Percentiles rank a stretch among this genome's conserved stretches.
These are phyloP conservation scores for Ivindomyrus marchei DNA, from an alignment of 2,113 vertebrate genomes.

Conservation along the genomic window DNA sequence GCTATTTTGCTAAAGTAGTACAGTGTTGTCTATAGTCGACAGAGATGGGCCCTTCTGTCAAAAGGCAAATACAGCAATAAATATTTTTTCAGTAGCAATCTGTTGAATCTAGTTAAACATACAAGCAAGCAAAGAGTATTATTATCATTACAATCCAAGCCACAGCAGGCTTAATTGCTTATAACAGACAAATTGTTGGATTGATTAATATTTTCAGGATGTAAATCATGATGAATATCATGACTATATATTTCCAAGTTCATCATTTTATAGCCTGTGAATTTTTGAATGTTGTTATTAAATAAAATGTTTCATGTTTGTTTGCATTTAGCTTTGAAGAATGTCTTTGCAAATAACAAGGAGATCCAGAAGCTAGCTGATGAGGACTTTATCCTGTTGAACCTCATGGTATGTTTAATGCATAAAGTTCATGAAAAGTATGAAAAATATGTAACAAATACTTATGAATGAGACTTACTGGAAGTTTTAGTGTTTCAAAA, in stretches of 20 bases:
- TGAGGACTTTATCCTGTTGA: conserved; percentile 81
- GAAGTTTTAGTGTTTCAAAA: background rate
- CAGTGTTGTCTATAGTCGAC: background rate
- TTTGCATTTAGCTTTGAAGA: conserved; percentile 72
- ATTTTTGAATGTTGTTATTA: background rate
- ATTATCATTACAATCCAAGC: background rate
- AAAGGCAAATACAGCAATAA: background rate
- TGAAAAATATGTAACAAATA: background rate
- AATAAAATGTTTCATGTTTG: background rate
- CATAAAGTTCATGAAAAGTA: background rate
- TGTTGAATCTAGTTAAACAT: background rate
- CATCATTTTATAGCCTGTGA: background rate
- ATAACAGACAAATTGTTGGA: background rate
- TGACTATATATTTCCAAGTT: background rate
- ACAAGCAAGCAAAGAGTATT: background rate
- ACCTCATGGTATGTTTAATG: conserved; percentile 74
- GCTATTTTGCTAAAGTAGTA: background rate
- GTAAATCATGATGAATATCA: background rate
- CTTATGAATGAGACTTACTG: background rate
- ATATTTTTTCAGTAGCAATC: background rate
- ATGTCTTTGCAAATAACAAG: conserved; percentile 69
- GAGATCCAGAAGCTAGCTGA: conserved; percentile 78
- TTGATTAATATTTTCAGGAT: background rate
- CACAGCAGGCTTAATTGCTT: background rate
- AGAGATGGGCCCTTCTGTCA: background rate